Base-by-base conservation (phyloP, 2,797 vertebrate genomes). In the Gallinago stenura region DNA sequence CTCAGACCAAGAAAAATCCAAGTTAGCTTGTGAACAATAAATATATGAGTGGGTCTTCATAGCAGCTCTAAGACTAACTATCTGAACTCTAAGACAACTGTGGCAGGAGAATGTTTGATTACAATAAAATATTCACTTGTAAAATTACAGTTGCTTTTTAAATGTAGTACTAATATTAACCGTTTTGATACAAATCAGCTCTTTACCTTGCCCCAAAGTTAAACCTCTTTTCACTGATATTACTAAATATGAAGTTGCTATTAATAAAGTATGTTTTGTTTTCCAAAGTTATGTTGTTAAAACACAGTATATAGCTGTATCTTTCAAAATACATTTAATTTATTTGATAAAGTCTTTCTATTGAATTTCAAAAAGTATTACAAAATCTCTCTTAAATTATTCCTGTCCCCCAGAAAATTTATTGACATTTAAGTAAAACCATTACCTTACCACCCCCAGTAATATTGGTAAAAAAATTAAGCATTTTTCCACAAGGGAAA, bases 101-200 rank as follows among this genome's bases (percentile, higher is more conserved):
- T 41, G 53, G 18, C 17, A 69, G n/a, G 22, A 62, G 8, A 80
- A 58, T 45, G 24, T 57, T 70, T 84, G 62, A 77, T 46, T 35
- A 39, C 73, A 90, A 64, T 75, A 86, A 88, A 96, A 81, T 86
- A 79, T 41, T 51, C 20, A 17, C 17, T 73, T 82, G 16, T 37
- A 69, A 83, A 60, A 9, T 85, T 93, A 87, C 37, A 95, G 77
- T 64, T 66, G 6, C 43, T 15, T 37, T 93, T 65, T 41, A 87
- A 97, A 91, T 33, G n/a, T 41, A 92, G 57, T 53, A 53, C 14
- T 65, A 73, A 73, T 72, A 45, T 95, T 93, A 53, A 61, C 37
- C 19, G 83, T 81, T 83, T 91, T 72, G 9, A 25, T 65, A 62
- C 4, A 48, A 33, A 41, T 69, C 10, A 33, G 25, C 4, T 25